Conservation (phyloP, 2,113 vertebrate genomes). For the Coturnix japonica region DNA sequence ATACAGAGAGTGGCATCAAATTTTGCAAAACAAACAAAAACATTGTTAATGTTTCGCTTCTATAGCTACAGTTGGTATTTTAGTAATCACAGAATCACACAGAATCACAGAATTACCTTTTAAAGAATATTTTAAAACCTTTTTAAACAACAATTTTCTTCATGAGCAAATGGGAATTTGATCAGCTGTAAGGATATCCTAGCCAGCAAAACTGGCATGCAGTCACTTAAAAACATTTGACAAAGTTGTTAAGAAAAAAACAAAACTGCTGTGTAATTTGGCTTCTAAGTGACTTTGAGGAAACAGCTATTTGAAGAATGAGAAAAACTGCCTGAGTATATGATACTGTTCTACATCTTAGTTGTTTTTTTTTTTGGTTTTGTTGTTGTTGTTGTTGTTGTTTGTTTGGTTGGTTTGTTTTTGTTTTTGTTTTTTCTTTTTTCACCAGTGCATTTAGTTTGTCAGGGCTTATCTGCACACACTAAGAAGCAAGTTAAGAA, state of each 20-base stretch:
- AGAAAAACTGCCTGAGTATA: background rate
- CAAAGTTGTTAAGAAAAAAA: background rate
- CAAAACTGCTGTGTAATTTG: background rate
- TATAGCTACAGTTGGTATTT: background rate
- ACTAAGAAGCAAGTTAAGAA: background rate
- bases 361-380: no score
- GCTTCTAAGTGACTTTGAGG: background rate
- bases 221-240: background rate
- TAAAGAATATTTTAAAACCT: background rate
- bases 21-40: background rate
- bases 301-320: background rate
- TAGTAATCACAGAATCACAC: no score
- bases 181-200: background rate
- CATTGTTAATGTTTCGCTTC: rapidly evolving
- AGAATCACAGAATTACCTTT: no score
- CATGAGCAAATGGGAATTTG: background rate
- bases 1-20: background rate
- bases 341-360: background rate
- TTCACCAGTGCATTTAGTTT: background rate
- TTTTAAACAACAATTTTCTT: background rate
- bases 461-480: background rate
- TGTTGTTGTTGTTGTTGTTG: no score
- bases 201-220: background rate
- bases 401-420: no score
- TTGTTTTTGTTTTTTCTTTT: no score